A percentile compares a stretch with the other conserved stretches of the same genome.
These are phyloP conservation scores for Yponomeuta sedellus DNA, from an alignment of 2,888 invertebrate species.

Conservation along the genomic window DNA sequence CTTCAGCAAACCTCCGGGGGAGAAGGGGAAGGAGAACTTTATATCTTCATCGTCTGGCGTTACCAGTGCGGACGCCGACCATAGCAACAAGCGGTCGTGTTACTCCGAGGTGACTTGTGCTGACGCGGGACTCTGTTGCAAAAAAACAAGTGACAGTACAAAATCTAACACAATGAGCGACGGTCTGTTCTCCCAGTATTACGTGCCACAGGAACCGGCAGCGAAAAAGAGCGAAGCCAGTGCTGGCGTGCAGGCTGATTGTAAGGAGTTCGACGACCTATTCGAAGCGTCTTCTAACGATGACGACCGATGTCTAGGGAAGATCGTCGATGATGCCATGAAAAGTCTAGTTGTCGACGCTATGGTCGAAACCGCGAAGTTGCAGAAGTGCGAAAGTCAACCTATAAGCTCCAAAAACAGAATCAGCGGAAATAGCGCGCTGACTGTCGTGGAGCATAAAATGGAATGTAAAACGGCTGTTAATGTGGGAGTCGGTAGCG, in stretches of 20 bases:
- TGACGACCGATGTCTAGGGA: not conserved
- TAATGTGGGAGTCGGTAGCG: not conserved
- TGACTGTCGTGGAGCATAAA: not conserved
- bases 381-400: not conserved
- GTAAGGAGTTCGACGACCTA: not conserved
- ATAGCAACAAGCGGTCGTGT: not conserved
- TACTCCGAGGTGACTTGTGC: not conserved
- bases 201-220: not conserved
- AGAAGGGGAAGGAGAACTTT: not conserved
- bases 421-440: not conserved
- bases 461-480: not conserved
- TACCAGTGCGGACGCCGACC: not conserved
- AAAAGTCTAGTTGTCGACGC: not conserved
- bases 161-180: not conserved
- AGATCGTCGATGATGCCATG: not conserved
- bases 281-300: not conserved
- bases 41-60: not conserved
- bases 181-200: not conserved
- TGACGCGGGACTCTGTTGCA: not conserved
- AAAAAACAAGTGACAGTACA: not conserved
- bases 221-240: not conserved
- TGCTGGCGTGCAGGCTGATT: not conserved
- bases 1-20: conserved; percentile 18
- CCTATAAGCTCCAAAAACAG: not conserved
- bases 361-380: not conserved